Conservation (phyloP, 1,140 invertebrate species). For the Paraescarpia echinospica region DNA sequence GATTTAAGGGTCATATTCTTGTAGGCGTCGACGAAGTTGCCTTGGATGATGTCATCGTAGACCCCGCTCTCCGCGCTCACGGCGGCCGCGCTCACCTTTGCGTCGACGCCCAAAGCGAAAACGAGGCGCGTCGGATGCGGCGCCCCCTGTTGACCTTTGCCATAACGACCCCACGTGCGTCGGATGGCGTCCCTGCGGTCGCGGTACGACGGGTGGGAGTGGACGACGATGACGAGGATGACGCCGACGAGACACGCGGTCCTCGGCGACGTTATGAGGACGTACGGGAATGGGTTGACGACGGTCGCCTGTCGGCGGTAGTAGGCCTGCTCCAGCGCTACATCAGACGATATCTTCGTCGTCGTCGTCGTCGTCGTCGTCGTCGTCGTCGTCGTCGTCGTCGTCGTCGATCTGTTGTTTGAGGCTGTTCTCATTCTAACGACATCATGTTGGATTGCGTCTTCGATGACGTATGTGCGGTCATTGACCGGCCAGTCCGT, state of each 20-base stretch:
- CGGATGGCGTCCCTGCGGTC: slow-evolving; percentile 21
- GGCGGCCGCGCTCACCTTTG: neutral
- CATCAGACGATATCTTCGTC: too few relatives aligned
- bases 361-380: too few relatives aligned
- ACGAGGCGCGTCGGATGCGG: neutral
- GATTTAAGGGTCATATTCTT: slow-evolving; percentile 63
- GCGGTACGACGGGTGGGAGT: slow-evolving; percentile 16
- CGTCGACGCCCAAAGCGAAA: slow-evolving; percentile 26
- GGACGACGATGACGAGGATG: slow-evolving; percentile 16
- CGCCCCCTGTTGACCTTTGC: neutral
- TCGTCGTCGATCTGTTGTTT: too few relatives aligned
- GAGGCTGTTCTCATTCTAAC: too few relatives aligned
- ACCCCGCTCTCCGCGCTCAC: neutral
- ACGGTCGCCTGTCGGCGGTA: neutral
- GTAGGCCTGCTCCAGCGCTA: neutral
- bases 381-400: too few relatives aligned
- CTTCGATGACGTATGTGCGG: too few relatives aligned
- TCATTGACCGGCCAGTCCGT: too few relatives aligned
- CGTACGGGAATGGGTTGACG: slow-evolving; percentile 11
- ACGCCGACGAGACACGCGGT: neutral
- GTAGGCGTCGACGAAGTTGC: slow-evolving; percentile 50
- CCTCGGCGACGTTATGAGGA: neutral
- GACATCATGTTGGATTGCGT: too few relatives aligned
- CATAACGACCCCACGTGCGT: slow-evolving; percentile 18
- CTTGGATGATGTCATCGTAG: slow-evolving; percentile 50